A percentile compares a stretch with the other conserved stretches of the same genome.
phyloP scores from a whole-genome alignment of 2,888 invertebrate species.

The Proisotoma minuta region DNA sequence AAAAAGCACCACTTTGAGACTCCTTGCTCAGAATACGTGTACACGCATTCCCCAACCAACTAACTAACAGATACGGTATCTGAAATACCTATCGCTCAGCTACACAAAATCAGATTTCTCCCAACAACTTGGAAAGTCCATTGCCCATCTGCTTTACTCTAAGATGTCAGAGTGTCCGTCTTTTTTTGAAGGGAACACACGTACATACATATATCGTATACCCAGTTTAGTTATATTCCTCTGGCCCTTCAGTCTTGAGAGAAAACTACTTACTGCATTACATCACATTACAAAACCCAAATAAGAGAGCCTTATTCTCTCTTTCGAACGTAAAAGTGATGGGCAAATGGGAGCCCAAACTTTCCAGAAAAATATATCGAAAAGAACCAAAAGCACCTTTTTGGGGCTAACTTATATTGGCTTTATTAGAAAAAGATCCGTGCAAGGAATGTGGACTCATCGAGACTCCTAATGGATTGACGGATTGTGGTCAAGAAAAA shows the following conservation, averaged over 20 bases:
- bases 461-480: constrained; percentile 24
- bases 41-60: too few relatives aligned
- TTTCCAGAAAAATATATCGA: background rate
- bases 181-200: too few relatives aligned
- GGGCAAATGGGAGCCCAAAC: background rate
- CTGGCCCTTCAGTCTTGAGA: too few relatives aligned
- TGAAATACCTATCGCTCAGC: background rate
- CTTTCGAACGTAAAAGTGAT: background rate
- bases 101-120: background rate
- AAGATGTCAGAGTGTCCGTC: too few relatives aligned
- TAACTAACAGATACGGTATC: background rate
- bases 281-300: background rate
- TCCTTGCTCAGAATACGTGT: too few relatives aligned
- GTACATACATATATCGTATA: too few relatives aligned
- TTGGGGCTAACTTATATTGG: constrained; percentile 15
- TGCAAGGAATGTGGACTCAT: constrained; percentile 23
- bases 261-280: background rate
- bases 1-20: constrained; percentile 6
- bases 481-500: too few relatives aligned
- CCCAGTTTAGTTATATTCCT: too few relatives aligned
- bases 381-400: constrained; percentile 8
- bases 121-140: background rate
- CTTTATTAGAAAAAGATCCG: constrained; percentile 20
- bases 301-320: background rate
- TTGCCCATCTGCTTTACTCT: background rate